Evolutionary conservation across 2,888 invertebrate genomes (phyloP), one percentile per base, ranked within the genome.

Genomic region (Lithophane socia): DNA sequence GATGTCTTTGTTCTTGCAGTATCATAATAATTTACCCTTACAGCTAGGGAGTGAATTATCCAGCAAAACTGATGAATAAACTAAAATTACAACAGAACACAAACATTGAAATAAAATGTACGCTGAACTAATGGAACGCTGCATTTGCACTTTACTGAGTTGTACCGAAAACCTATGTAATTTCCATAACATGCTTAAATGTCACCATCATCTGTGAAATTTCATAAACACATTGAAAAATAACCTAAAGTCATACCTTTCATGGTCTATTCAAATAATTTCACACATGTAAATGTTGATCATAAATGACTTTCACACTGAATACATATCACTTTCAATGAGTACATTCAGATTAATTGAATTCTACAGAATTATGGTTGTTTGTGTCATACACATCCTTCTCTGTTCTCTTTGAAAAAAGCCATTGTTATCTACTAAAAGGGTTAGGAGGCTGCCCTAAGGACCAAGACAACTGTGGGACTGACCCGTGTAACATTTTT

Each of bases 281-380:
- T 52, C 18, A 29, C 7, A 16, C 12, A 58, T 10, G 8, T 4
- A 4, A 60, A 47, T 52, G 16, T 76, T 0, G 13, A 44, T 64
- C 49, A 69, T 47, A 8, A 29, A 47, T 21, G 18, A 69, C 64
- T 73, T 83, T 77, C 54, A 68, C 68, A 13, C 4, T 47, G 58
- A 24, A 64, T 60, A 56, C 18, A 54, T 49, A 60, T 82, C 16
- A 18, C 16, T 8, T 37, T 47, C 0, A 68, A 60, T 54, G 3
- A 66, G 0, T 29, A 13, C 2, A 24, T 56, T 60, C 24, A 24
- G 47, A 66, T 66, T 9, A 12, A 58, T n/a, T 71, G 52, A 7
- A 44, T 64, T 58, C 13, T 37, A 69, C 9, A 8, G 37, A 1
- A 21, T 54, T 24, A 24, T 52, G 0, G 4, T 29, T 49, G 1